Base-by-base conservation (phyloP, 2,797 vertebrate species). In the Notamacropus eugenii region DNA sequence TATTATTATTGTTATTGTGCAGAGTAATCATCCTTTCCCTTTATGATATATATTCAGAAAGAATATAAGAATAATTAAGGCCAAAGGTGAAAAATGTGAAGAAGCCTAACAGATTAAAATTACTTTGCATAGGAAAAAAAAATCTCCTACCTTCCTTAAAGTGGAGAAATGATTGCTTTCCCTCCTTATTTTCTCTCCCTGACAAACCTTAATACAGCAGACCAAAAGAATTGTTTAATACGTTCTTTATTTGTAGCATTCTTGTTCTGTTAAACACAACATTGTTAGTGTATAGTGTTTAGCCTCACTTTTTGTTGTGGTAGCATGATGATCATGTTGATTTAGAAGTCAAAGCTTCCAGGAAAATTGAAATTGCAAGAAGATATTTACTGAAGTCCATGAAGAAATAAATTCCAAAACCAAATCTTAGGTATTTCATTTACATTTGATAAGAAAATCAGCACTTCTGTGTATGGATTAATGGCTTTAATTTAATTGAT, bases 391-490 rank as follows among this genome's bases (percentile, higher is more conserved):
- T 58, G 91, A 95, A 95, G 92, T 54, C 13, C 82, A 16, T 93
- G 31, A 82, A 82, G 87, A 94, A 96, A 67, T 95, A 31, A 92
- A 95, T 96, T 94, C 95, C 52, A 95, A 52, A 92, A 93, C 74
- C 74, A 94, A 94, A 14, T 92, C 90, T 92, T 94, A 95, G 50
- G 34, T 58, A 24, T 40, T 93, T 14, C 28, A 54, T 40, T 96
- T 94, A 95, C 97, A 96, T 97, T 96, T 98, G 3, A 95, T 91
- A 54, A 90, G 46, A 95, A 95, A 94, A 93, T 96, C 40, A 97
- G 95, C 22, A 74, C 46, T 55, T 1, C 95, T 96, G 2, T 62
- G 4, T 95, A 27, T 55, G 52, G 96, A 93, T 96, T 97, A 94
- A 96, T 90, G 93, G 34, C 14, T 96, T 57, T 95, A 97, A 97